Evolutionary conservation across 2,888 invertebrate genomes (phyloP).

Genomic region (Sepiola atlantica): DNA sequence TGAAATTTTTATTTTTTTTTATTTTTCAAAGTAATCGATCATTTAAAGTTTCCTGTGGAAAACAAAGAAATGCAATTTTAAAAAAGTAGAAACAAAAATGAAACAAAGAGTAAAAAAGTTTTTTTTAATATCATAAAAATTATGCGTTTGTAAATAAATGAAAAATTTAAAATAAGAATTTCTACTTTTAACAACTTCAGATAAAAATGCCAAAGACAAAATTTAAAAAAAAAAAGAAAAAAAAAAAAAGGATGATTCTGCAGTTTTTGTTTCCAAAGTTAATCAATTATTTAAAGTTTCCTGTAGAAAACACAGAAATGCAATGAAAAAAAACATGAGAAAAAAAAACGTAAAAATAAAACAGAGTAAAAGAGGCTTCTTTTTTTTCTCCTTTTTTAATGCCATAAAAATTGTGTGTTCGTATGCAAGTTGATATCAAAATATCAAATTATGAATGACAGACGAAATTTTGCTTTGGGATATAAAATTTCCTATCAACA

Average conservation of each 20-base stretch:
- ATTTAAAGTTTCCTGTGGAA: too few species aligned
- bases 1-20: too few species aligned
- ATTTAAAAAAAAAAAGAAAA: background rate
- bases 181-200: background rate
- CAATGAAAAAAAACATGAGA: background rate
- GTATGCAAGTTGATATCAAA: background rate
- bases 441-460: constrained; percentile 16
- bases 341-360: background rate
- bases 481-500: background rate
- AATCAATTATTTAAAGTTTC: background rate
- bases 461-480: background rate
- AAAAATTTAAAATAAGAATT: too few species aligned
- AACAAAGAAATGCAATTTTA: background rate
- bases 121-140: too few species aligned
- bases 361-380: background rate
- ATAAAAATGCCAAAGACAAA: background rate
- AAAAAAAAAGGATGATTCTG: background rate
- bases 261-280: background rate
- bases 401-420: background rate
- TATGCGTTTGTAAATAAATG: too few species aligned
- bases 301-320: background rate
- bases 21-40: too few species aligned
- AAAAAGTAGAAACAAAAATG: background rate
- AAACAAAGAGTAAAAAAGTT: background rate
- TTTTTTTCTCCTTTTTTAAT: background rate